Percentiles rank a stretch among this genome's conserved stretches.
Conservation (phyloP, 2,113 vertebrate genomes). For the Larimichthys crocea region DNA sequence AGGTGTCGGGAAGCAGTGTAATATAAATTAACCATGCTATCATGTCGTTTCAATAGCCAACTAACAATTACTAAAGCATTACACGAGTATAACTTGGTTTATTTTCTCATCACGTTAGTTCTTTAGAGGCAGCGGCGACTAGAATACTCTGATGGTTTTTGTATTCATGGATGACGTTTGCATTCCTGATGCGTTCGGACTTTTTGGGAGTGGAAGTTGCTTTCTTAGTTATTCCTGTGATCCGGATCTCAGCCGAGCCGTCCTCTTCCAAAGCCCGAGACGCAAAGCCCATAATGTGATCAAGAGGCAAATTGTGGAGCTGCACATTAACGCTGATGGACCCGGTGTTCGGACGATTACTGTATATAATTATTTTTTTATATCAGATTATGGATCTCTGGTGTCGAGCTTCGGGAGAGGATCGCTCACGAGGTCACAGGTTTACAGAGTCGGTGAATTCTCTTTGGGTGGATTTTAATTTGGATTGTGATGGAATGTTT, state of each 20-base stretch:
- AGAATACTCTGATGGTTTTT: slow-evolving; percentile 67
- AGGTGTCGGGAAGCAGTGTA: slow-evolving; percentile 64
- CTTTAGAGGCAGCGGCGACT: slow-evolving; percentile 67
- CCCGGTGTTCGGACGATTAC: background rate
- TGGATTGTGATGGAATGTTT: slow-evolving; percentile 76
- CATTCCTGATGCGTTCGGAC: slow-evolving; percentile 58
- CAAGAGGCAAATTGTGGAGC: slow-evolving; percentile 22
- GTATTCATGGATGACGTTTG: slow-evolving; percentile 70
- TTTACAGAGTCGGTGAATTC: slow-evolving; percentile 59
- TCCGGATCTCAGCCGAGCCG: slow-evolving; percentile 32
- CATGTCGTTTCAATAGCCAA: slow-evolving; percentile 73
- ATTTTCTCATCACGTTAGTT: slow-evolving; percentile 63
- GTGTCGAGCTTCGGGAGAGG: slow-evolving; percentile 58
- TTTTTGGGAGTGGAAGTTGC: slow-evolving; percentile 57
- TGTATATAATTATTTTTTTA: background rate
- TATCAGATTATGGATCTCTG: background rate
- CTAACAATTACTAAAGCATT: slow-evolving; percentile 80
- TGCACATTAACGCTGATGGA: slow-evolving; percentile 3
- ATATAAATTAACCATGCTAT: slow-evolving; percentile 76
- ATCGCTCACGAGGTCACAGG: slow-evolving; percentile 51
- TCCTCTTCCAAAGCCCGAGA: slow-evolving; percentile 55
- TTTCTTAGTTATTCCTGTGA: slow-evolving; percentile 62
- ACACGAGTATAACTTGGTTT: slow-evolving; percentile 66
- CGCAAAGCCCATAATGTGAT: slow-evolving; percentile 48
- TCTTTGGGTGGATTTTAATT: slow-evolving; percentile 64